phyloP scores from a whole-genome alignment of 2,888 invertebrate genomes.

The Eupithecia pulchellata region DNA sequence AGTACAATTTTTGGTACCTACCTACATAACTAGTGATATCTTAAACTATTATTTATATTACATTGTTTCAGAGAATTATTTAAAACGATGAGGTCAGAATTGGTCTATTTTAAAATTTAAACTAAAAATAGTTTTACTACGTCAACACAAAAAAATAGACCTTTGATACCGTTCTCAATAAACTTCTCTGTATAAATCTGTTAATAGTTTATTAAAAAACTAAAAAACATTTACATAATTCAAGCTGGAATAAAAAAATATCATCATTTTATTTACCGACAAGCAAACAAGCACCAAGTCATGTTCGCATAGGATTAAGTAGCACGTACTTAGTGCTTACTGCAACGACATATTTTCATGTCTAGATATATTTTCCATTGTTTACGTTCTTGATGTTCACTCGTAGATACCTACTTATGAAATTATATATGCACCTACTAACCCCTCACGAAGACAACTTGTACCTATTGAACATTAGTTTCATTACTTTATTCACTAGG shows the following conservation, averaged over 20 bases:
- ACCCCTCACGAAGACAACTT: background rate
- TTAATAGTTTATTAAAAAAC: background rate
- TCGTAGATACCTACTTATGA: conserved; percentile 3
- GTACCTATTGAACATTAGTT: background rate
- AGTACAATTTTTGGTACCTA: too few relatives aligned
- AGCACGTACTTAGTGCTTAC: background rate
- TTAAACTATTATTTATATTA: too few relatives aligned
- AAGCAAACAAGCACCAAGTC: background rate
- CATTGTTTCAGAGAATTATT: too few relatives aligned
- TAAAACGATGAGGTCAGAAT: too few relatives aligned
- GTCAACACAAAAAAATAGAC: too few relatives aligned
- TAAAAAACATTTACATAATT: background rate
- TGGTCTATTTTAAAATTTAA: too few relatives aligned
- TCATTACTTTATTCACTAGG: conserved; percentile 1
- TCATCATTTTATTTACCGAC: background rate
- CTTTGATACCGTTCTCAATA: background rate
- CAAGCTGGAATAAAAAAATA: background rate
- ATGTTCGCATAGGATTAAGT: background rate
- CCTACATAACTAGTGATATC: too few relatives aligned
- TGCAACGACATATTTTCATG: background rate
- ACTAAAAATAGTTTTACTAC: too few relatives aligned
- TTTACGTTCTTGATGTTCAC: conserved; percentile 10
- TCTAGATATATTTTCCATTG: conserved; percentile 10
- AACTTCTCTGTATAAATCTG: background rate
- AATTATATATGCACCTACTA: background rate